Base-by-base conservation (phyloP, 2,113 vertebrate genomes). In the Saguinus midas region DNA sequence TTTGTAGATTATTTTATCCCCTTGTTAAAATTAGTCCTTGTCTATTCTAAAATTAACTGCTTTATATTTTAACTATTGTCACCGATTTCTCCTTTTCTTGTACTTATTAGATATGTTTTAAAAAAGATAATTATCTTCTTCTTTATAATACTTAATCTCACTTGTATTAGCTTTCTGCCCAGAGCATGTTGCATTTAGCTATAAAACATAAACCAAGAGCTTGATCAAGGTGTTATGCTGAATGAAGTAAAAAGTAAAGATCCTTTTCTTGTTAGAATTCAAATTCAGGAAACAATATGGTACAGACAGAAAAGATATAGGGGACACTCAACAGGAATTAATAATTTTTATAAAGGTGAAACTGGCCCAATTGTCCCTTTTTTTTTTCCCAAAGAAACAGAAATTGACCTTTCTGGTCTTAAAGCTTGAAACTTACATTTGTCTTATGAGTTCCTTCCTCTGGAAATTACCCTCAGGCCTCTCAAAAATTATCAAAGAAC, bases 211-310 rank as follows among this genome's bases (percentile, higher is more conserved):
- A 43, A 68, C 21, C 32, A 68, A 55, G 6, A 40, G 11, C 13
- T 32, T 68, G 27, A 91, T 8, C 12, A 70, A 57, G 18, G 20
- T 20, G 27, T 79, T 73, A 37, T 66, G 61, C 52, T 73, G 27
- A 95, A 16, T 66, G 35, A 32, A 57, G 12, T 95, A 68, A 68
- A 75, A 80, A 50, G 17, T 72, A 55, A 35, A 90, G 27, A 57
- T 76, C 45, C 2, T 70, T 76, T 93, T 86, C 27, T 95, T 78
- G 48, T 76, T 89, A 58, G 25, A 86, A n/a, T 76, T 96, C n/a
- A 87, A 61, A 82, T 0, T 82, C 23, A 61, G 52, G 3, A 32
- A 64, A 93, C 35, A 58, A 89, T 43, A 25, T 35, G 16, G 29
- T 5, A 25, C 1, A 45, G 6, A 82, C 7, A 32, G 43, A 50